Evolutionary conservation across 2,888 invertebrate genomes (phyloP), one percentile per base, ranked within the genome.

Genomic region (Watsonalla cultraria): DNA sequence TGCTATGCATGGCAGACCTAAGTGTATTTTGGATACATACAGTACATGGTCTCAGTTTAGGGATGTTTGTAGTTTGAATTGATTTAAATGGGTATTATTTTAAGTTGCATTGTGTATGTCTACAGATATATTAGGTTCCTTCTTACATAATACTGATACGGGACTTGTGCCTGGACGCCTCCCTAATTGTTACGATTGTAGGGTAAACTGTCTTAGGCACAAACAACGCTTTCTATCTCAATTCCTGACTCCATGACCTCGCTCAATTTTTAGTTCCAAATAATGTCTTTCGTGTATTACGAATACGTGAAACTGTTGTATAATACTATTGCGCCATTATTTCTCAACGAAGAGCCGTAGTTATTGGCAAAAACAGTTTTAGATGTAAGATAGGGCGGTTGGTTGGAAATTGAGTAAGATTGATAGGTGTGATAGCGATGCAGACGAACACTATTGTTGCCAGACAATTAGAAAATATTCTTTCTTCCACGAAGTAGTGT

Each of bases 381-480:
- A 64, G 59, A 63, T 64, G 57, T 59, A 58, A 54, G 60, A 61
- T 57, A 58, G 51, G 37, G 47, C 58, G 54, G 54, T 64, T 61
- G 51, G 51, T 54, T 67, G 62, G 64, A 63, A 66, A 67, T 64
- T 56, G 54, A 60, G 46, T 58, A 51, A 61, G 66, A 69, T 71
- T 61, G 57, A 64, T 65, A 55, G 59, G 48, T 51, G 48, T 55
- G 68, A 68, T 70, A 67, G 58, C 57, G 56, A 51, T 45, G 48
- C 50, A 56, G 54, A 48, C 52, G 9, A 42, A 11, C 58, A 53
- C 53, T 58, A 58, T 56, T 60, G 53, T 46, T 48, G 51, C 15
- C 47, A 46, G 47, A 45, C 8, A 13, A 34, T 54, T 14, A 6
- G n/a, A 33, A 47, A 47, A n/a, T 47, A 34, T 33, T 47, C 24